These are phyloP conservation scores for Leptopilina drosophilae DNA, from an alignment of 2,888 invertebrate species.

Conservation along the genomic window DNA sequence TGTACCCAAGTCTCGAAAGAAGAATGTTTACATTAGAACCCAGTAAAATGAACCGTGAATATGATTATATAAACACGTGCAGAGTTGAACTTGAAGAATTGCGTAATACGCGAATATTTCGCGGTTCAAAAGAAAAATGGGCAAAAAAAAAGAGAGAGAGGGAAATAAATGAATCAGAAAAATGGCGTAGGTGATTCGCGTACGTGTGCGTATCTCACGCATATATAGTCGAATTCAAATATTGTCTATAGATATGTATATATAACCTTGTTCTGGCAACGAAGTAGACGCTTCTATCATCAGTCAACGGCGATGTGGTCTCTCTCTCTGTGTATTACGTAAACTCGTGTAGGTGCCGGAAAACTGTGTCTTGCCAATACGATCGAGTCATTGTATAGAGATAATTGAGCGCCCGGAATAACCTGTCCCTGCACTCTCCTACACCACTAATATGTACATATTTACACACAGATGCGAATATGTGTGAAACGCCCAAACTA, in stretches of 20 bases:
- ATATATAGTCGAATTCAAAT: not conserved
- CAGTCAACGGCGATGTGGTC: conserved; percentile 69
- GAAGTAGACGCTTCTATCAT: conserved; percentile 69
- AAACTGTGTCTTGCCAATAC: conserved; percentile 52
- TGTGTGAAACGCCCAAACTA: conserved; percentile 43
- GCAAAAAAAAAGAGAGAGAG: too few relatives aligned
- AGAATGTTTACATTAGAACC: too few relatives aligned
- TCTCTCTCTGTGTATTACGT: conserved; percentile 65
- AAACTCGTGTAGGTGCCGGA: conserved; percentile 57
- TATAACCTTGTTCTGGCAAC: conserved; percentile 60
- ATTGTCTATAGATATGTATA: not conserved
- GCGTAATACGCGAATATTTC: too few relatives aligned
- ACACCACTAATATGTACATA: conserved; percentile 40
- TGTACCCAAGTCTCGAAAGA: too few relatives aligned
- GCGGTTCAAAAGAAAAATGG: too few relatives aligned
- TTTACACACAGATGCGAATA: too few relatives aligned
- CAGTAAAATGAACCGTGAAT: too few relatives aligned
- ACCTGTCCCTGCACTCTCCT: conserved; percentile 52
- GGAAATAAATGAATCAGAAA: too few relatives aligned
- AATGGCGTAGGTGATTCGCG: too few relatives aligned
- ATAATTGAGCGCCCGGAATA: conserved; percentile 62
- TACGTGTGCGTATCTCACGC: not conserved
- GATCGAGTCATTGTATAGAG: conserved; percentile 59
- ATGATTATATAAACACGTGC: too few relatives aligned
- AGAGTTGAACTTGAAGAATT: too few relatives aligned